These are phyloP conservation scores for Hylyphantes graminicola DNA, from an alignment of 1,140 invertebrate species.

Conservation along the genomic window DNA sequence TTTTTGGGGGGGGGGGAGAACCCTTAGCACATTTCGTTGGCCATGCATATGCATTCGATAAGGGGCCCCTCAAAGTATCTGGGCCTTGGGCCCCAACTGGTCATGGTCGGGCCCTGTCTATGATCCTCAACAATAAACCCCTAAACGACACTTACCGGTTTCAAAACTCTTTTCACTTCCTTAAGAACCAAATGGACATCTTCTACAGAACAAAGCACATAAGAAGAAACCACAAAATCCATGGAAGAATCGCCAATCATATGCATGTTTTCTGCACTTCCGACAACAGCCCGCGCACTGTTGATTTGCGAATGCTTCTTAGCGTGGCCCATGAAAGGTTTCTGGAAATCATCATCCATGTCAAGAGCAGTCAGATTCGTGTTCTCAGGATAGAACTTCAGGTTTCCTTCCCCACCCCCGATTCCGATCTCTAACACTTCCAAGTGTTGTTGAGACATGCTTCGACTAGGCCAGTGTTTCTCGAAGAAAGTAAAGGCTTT, in stretches of 20 bases:
- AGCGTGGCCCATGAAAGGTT: neutral
- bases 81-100: too few relatives aligned
- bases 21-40: too few relatives aligned
- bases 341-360: neutral
- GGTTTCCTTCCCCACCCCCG: slow-evolving; percentile 43
- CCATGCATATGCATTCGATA: slow-evolving; percentile 11
- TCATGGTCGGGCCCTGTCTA: too few relatives aligned
- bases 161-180: slow-evolving; percentile 66
- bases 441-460: neutral
- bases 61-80: too few relatives aligned
- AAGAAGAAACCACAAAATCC: slow-evolving; percentile 66
- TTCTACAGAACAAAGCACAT: slow-evolving; percentile 65
- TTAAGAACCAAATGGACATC: slow-evolving; percentile 62
- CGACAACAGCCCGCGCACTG: neutral
- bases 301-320: slow-evolving; percentile 5
- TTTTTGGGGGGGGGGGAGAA: too few relatives aligned
- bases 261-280: slow-evolving; percentile 12
- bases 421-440: slow-evolving; percentile 58
- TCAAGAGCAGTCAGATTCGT: slow-evolving; percentile 1
- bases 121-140: neutral
- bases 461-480: too few relatives aligned
- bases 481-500: too few relatives aligned
- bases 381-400: slow-evolving; percentile 56
- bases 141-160: slow-evolving; percentile 60
- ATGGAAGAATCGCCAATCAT: slow-evolving; percentile 62